Evolutionary conservation across 2,797 vertebrate genomes (phyloP), one percentile per base, ranked within the genome.

Genomic region (Lithobates sylvaticus): DNA sequence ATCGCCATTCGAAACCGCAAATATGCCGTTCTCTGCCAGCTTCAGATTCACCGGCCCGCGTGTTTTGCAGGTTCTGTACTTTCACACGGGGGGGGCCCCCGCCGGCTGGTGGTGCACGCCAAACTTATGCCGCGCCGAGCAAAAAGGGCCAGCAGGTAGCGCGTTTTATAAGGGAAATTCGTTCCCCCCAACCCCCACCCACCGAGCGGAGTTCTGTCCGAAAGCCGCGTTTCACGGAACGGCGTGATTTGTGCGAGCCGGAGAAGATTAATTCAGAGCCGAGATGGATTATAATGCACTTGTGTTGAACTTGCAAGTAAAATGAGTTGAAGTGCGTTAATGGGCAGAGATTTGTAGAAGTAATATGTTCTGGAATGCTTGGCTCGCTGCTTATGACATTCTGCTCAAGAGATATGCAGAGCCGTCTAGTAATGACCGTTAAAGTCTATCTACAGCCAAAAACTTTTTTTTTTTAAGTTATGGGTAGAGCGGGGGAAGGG

Each of bases 1-100:
- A 88, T 88, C 90, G 89, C 44, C 89, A 91, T 88, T 92, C 86
- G 84, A 88, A 93, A 3, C 91, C 91, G 91, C 90, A 93, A 88
- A 92, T 89, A 91, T 92, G 88, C 88, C 86, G 64, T 58, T 34
- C 69, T 87, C 88, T 88, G 58, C 65, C 78, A 69, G 54, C 54
- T 61, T 70, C 47, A 78, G 39, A 67, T 64, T 65, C 71, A 73
- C 69, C 27, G 32, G 27, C 27, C 42, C 72, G 44, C n/a, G 64
- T 44, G 79, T 34, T 29, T 84, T 70, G 68, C 58, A 65, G 72
- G 65, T 67, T 4, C 64, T 72, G 70, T 73, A 77, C 69, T 71
- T 86, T 86, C 81, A 78, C 47, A 61, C 61, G 76, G 15, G n/a
- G 18, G 32, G 32, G 29, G n/a, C 65, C 32, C 54, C 54, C 36